Evolutionary conservation across 2,797 vertebrate species (phyloP).

Genomic region (Mormyrops boulengeri): DNA sequence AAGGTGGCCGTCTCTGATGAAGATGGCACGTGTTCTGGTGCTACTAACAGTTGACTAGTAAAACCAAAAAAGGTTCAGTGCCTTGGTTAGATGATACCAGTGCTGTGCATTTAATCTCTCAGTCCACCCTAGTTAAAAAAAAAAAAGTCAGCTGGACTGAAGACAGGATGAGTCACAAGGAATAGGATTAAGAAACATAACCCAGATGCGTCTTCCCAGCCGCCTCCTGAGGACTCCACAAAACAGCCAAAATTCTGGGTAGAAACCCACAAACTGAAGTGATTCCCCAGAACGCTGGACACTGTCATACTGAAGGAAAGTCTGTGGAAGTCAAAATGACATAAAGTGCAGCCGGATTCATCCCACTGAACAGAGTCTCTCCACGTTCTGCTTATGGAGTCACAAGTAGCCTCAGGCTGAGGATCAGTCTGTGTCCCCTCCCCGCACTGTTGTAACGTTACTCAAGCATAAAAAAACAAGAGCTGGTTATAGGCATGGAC

Average conservation of each 20-base stretch:
- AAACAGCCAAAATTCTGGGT: not conserved
- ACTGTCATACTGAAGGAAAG: not conserved
- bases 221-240: constrained; percentile 5
- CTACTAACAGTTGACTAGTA: not conserved
- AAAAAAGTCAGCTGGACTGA: not conserved
- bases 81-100: not conserved
- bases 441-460: not conserved
- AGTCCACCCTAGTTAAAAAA: not conserved
- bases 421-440: not conserved
- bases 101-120: not conserved
- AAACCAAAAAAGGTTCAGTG: not conserved
- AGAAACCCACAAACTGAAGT: constrained; percentile 1
- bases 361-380: not conserved
- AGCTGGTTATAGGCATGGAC: not conserved
- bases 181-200: not conserved
- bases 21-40: not conserved
- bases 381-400: not conserved
- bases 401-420: not conserved
- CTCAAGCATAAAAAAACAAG: not conserved
- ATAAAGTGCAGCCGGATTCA: not conserved
- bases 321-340: not conserved
- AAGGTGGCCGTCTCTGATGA: not conserved
- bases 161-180: constrained; percentile 4
- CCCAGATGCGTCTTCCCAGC: constrained; percentile 6
- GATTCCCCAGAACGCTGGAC: not conserved